Base-by-base conservation (phyloP, 2,888 invertebrate species). In the Parnassius glacialis region DNA sequence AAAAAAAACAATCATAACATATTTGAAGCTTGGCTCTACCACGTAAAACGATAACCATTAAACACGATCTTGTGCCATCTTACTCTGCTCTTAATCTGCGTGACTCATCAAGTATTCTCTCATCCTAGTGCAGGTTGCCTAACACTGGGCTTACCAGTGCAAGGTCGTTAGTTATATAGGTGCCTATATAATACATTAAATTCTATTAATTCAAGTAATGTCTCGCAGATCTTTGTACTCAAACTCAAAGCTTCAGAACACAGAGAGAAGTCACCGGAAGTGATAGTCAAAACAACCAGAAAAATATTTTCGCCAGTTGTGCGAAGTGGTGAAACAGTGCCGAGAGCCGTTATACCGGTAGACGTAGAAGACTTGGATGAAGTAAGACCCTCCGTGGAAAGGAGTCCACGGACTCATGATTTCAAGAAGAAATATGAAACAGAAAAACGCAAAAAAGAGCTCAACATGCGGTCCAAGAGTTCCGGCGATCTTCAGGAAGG, bases 241-340 rank as follows among this genome's bases (percentile, higher is more conserved):
- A 90, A 91, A 73, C 68, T 92, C 10, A 88, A 87, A 75, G 82
- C 92, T 53, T 82, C 90, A 52, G 89, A 87, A 53, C 79, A 74
- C 13, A 76, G 84, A 3, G 83, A 87, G 42, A 78, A 82, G n/a
- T 87, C 88, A 0, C 92, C 92, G 52, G 95, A 95, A 76, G 93
- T 96, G 0, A 95, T 96, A 68, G 95, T 96, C 0, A 96, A 95
- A 81, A 96, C 96, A 0, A 96, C 95, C 51, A 92, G 96, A 60
- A 96, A 95, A 86, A 93, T 96, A 69, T 96, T 96, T 67, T 95
- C 95, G 0, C 95, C 96, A 0, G 93, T 95, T 5, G 93, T 93
- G 2, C 85, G 93, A 62, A 92, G 92, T 57, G 92, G 92, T n/a
- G 92, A 92, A 74, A 82, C 92, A 2, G 80, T 92, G 7, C 86